Evolutionary conservation across 2,113 vertebrate species (phyloP).

Genomic region (Struthidea cinerea): DNA sequence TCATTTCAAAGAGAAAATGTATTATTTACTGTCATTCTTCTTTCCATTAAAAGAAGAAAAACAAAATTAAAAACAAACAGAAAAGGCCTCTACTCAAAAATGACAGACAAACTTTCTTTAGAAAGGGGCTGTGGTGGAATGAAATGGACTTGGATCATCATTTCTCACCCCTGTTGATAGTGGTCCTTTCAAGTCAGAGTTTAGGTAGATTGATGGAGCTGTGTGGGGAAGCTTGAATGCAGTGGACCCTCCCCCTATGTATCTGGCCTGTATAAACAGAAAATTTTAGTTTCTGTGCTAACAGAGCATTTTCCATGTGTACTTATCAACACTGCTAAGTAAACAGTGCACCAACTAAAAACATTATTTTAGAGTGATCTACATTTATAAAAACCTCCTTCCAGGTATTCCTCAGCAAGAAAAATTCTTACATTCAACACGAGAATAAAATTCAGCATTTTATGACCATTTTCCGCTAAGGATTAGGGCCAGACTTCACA

Average conservation of each 20-base stretch:
- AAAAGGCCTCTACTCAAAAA: not conserved
- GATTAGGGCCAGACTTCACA: not conserved
- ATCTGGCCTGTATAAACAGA: conserved; percentile 78
- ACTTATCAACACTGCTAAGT: not conserved
- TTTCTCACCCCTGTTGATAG: conserved; percentile 81
- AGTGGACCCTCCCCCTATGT: conserved; percentile 78
- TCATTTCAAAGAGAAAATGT: not conserved
- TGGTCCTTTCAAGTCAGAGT: conserved; percentile 84
- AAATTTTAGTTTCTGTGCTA: conserved; percentile 61
- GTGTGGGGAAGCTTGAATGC: conserved; percentile 81
- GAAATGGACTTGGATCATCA: conserved; percentile 62
- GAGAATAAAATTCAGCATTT: not conserved
- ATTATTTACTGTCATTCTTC: not conserved
- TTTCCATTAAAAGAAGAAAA: not conserved
- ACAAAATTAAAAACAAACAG: not conserved
- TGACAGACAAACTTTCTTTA: not conserved
- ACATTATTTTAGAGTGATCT: not conserved
- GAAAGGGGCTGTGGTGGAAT: conserved; percentile 52
- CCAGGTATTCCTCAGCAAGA: not conserved
- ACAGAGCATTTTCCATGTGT: not conserved
- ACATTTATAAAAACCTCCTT: not conserved
- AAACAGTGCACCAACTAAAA: not conserved
- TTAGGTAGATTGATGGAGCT: conserved; percentile 80
- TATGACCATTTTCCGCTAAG: not conserved
- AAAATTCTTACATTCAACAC: not conserved